Evolutionary conservation across 2,888 invertebrate species (phyloP), one percentile per base, ranked within the genome.

Genomic region (Leptinotarsa peninsularis): DNA sequence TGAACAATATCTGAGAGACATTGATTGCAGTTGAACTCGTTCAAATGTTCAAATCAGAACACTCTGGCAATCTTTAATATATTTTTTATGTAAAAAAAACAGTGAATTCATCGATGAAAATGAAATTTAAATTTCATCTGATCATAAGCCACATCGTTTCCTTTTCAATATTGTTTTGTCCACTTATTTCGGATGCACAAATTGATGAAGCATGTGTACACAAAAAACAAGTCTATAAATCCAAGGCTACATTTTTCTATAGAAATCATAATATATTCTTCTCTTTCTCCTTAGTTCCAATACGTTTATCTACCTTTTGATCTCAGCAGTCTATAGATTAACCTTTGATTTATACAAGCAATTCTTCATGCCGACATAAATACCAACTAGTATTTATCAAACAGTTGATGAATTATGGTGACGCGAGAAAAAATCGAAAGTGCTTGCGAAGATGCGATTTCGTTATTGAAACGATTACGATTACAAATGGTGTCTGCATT

Each of bases 311-410:
- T 63, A 33, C 18, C 33, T 33, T 33, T 27, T 7, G 43, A 63
- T 33, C 43, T 43, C 33, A 17, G 63, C 43, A 63, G n/a, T 63
- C 63, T 43, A 63, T 63, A 63, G 63, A 63, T 63, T 63, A 63
- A 43, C 63, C 27, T 33, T 63, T 63, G 63, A 75, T 75, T 72
- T 68, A 72, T 71, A 58, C 49, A 67, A 60, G 49, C 63, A 63
- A 67, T 72, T 33, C 54, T 72, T 71, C 66, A 72, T 23, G 54
- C 63, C 68, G 75, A 75, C 75, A 75, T 75, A 75, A 75, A 75
- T 75, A 72, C 75, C 63, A 18, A 63, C 63, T 63, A 33, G 27
- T 63, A 63, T 63, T 63, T 63, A 63, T 63, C 60, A 43, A 63
- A 63, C 63, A 43, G 33, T 63, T 43, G 63, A 63, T 63, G 43